These are phyloP conservation scores for Zosterops pallidus DNA, from an alignment of 2,113 vertebrate species.

Conservation along the genomic window DNA sequence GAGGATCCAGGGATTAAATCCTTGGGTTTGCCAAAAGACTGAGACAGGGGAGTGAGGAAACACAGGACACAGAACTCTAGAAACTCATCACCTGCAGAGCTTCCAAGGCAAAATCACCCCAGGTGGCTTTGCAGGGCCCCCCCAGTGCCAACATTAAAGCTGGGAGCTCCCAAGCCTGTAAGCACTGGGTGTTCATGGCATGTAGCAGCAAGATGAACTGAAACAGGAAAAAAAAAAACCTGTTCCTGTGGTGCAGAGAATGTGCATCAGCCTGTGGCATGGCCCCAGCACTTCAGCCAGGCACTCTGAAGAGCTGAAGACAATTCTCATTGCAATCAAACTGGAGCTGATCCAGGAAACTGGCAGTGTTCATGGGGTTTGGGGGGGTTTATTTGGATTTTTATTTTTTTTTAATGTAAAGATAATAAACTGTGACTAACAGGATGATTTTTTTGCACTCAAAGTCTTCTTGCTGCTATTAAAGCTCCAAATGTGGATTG, in stretches of 20 bases:
- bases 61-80: neutral
- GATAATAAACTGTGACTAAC: slow-evolving; percentile 14
- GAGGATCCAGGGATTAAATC: neutral
- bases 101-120: neutral
- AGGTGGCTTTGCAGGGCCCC: neutral
- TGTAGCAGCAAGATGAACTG: neutral
- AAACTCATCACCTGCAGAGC: neutral
- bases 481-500: neutral
- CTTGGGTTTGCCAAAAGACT: neutral
- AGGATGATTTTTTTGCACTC: neutral
- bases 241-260: neutral
- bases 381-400: neutral
- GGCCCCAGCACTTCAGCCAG: neutral
- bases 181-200: neutral
- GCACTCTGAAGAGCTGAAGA: neutral
- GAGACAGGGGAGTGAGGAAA: neutral
- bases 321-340: neutral
- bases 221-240: neutral
- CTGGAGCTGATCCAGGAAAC: neutral
- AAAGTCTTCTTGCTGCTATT: neutral
- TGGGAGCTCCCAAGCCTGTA: neutral
- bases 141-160: neutral
- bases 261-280: neutral
- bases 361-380: neutral
- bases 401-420: neutral